Conservation (phyloP, 2,113 vertebrate genomes). For the Pao palembangensis region DNA sequence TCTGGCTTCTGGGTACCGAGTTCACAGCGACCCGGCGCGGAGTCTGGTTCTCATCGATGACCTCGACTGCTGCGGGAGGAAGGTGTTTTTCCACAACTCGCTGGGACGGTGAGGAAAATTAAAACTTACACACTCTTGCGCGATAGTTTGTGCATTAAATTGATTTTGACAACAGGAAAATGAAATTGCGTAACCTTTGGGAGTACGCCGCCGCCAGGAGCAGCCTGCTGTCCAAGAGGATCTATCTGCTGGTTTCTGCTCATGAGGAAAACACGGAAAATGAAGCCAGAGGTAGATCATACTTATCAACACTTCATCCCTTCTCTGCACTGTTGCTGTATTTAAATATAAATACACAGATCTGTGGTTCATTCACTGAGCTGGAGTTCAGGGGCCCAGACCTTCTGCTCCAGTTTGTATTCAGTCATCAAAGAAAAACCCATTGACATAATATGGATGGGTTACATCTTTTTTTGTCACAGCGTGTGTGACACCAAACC, state of each 20-base stretch:
- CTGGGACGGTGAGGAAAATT: constrained; percentile 50
- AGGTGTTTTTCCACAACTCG: constrained; percentile 57
- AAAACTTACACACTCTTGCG: not conserved
- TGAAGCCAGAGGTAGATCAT: constrained; percentile 20
- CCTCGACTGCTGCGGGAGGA: constrained; percentile 29
- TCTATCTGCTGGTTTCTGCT: constrained; percentile 51
- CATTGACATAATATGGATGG: too few relatives aligned
- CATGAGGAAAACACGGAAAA: constrained; percentile 6
- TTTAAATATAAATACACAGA: too few relatives aligned
- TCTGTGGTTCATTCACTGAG: too few relatives aligned
- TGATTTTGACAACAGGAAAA: constrained; percentile 35
- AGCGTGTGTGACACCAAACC: too few relatives aligned
- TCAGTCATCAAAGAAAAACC: too few relatives aligned
- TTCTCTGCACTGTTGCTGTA: too few relatives aligned
- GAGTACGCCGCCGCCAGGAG: constrained; percentile 59
- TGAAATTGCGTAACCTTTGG: constrained; percentile 53
- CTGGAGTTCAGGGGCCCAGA: too few relatives aligned
- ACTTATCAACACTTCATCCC: not conserved
- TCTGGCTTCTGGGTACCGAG: constrained; percentile 7
- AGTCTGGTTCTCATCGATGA: constrained; percentile 65
- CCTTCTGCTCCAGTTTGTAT: too few relatives aligned
- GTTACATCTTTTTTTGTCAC: too few relatives aligned
- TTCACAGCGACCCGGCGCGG: constrained; percentile 36
- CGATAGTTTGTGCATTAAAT: not conserved
- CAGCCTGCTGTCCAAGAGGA: constrained; percentile 61